These are phyloP conservation scores for Slavum lentiscoides DNA, from an alignment of 2,888 invertebrate genomes.

Conservation along the genomic window DNA sequence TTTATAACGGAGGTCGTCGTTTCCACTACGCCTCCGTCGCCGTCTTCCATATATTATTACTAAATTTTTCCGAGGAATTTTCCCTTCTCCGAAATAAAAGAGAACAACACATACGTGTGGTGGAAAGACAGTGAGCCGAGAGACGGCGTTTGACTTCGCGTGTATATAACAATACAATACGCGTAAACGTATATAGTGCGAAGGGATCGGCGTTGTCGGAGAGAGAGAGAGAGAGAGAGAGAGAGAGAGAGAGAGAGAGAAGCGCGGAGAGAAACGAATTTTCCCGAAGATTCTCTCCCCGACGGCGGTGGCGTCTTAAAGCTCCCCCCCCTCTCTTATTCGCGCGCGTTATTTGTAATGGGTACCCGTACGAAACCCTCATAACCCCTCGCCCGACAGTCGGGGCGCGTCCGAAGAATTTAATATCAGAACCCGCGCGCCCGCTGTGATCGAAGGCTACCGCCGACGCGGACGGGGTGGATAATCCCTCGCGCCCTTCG, in stretches of 20 bases:
- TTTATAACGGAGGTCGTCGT: no score
- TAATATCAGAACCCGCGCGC: constrained; percentile 49
- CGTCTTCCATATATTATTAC: no score
- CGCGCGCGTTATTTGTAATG: constrained; percentile 49
- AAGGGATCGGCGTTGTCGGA: no score
- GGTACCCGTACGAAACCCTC: constrained; percentile 38
- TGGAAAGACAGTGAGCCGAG: no score
- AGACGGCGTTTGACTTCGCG: no score
- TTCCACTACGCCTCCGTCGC: no score
- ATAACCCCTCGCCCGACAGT: background rate
- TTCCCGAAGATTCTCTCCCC: constrained; percentile 44
- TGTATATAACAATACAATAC: no score
- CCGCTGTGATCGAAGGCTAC: constrained; percentile 51
- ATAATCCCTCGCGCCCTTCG: constrained; percentile 40
- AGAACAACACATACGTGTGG: no score
- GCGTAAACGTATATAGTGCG: no score
- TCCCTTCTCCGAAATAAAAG: no score
- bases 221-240: background rate
- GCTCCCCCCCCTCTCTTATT: constrained; percentile 4
- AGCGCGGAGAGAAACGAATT: constrained; percentile 27
- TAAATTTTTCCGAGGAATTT: no score
- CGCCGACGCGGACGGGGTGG: background rate
- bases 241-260: background rate
- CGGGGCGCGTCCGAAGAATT: constrained; percentile 34
- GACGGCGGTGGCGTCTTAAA: constrained; percentile 35